Base-by-base conservation (phyloP, 2,797 vertebrate species). In the Chiloscyllium punctatum region DNA sequence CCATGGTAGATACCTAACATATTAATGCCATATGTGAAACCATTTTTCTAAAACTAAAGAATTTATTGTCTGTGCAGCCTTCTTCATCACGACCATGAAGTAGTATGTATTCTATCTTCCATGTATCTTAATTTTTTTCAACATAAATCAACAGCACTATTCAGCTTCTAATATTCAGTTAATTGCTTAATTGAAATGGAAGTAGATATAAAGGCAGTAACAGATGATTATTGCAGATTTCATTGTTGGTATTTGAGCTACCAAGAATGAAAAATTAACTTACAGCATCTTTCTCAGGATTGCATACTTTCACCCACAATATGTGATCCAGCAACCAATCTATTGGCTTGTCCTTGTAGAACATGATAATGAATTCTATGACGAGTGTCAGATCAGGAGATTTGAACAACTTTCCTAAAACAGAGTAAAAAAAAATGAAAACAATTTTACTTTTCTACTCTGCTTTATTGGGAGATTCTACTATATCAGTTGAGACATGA, bases 331-430 rank as follows among this genome's bases (percentile, higher is more conserved):
- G 96, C 95, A 99, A 98, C 98, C 98, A 98, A 96, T 99, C 99
- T 95, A 99, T 96, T 0, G 99, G 99, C 96, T 99, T 99, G 96
- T 99, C 98, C 97, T 97, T 98, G 97, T 99, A 97, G 96, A 99
- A 99, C 98, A 99, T 99, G 96, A 99, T 97, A 96, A 99, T 98
- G 96, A 99, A 99, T 0, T 98, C 98, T 23, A 98, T 97, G 88
- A 99, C 96, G 88, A 98, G 96, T 5, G 97, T 97, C 74, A 99
- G 97, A 96, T 98, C 98, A 25, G 97, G 96, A 7, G 97, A 96
- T 96, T 97, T 97, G 96, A 98, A 98, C 97, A 99, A 95, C 96
- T 98, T 98, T 66, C 98, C 99, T 99, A 96, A 88, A 97, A 95
- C 94, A 84, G 71, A 91, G 66, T 69, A 95, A 68, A 77, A 79